Conservation (phyloP, 1,140 invertebrate species). For the Teleogryllus occipitalis region DNA sequence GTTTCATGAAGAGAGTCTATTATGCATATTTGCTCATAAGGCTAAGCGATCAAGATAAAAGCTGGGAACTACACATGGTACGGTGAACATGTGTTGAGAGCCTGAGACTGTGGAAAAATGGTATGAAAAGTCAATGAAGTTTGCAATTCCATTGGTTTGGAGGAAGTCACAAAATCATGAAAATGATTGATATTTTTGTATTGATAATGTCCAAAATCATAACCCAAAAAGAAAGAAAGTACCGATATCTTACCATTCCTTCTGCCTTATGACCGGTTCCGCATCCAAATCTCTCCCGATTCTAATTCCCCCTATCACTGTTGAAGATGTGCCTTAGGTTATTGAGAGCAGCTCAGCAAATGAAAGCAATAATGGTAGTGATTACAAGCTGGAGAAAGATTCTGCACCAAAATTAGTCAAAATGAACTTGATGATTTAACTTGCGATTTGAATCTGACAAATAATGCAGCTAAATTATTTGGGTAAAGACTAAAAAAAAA, state of each 20-base stretch:
- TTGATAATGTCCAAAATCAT: neutral
- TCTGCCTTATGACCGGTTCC: neutral
- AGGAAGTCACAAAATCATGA: neutral
- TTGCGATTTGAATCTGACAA: slow-evolving; percentile 18
- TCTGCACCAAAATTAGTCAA: slow-evolving; percentile 11
- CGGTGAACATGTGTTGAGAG: slow-evolving; percentile 6
- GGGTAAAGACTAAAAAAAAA: slow-evolving; percentile 16
- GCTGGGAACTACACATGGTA: neutral
- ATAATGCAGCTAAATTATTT: slow-evolving; percentile 19
- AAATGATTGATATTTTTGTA: no score
- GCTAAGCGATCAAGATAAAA: neutral
- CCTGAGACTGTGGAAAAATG: slow-evolving; percentile 10
- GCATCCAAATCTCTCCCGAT: neutral
- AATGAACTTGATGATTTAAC: slow-evolving; percentile 17
- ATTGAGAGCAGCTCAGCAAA: slow-evolving; percentile 7
- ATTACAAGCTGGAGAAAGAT: neutral
- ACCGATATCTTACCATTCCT: neutral
- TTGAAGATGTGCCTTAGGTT: neutral
- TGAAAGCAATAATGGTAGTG: neutral
- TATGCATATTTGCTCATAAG: neutral
- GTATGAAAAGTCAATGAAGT: neutral
- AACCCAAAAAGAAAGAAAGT: neutral
- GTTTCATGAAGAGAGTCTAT: neutral
- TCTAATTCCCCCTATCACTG: neutral
- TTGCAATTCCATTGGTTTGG: neutral